phyloP scores from a whole-genome alignment of 1,140 invertebrate species.

The Druon quercuslanigerum region DNA sequence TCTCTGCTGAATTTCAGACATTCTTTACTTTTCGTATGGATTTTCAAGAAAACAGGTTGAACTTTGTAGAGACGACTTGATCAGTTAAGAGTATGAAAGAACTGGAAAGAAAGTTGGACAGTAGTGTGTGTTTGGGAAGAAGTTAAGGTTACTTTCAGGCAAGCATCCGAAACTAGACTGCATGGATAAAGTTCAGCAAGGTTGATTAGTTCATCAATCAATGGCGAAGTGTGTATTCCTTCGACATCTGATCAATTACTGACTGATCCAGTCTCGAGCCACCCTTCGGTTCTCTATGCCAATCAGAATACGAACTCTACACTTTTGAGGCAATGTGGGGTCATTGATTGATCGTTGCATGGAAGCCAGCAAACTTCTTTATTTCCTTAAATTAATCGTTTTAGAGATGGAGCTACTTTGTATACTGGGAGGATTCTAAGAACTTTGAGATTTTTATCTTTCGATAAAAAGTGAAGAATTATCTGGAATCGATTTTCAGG shows the following conservation, averaged over 20 bases:
- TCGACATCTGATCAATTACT: constrained; percentile 66
- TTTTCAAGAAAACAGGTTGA: constrained; percentile 21
- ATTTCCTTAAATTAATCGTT: no score
- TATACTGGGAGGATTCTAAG: no score
- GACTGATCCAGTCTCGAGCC: constrained; percentile 59
- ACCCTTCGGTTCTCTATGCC: constrained; percentile 34
- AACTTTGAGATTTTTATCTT: no score
- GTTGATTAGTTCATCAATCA: constrained; percentile 72
- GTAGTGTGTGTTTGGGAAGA: constrained; percentile 6
- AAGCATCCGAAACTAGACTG: constrained; percentile 22
- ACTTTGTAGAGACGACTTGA: constrained; percentile 15
- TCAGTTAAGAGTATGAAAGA: constrained; percentile 14
- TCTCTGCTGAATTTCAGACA: no score
- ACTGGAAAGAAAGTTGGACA: constrained; percentile 20
- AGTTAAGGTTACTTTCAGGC: constrained; percentile 23
- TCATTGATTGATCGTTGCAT: constrained; percentile 54
- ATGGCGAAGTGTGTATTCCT: constrained; percentile 66
- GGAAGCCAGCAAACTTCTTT: no score
- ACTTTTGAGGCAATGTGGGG: constrained; percentile 56
- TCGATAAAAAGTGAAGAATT: neutral
- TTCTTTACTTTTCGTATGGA: neutral
- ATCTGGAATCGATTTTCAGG: no score
- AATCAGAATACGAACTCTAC: constrained; percentile 32
- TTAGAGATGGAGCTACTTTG: no score
- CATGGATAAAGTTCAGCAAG: constrained; percentile 36